Conservation (phyloP, 2,888 invertebrate genomes). For the Tethea ocularis region DNA sequence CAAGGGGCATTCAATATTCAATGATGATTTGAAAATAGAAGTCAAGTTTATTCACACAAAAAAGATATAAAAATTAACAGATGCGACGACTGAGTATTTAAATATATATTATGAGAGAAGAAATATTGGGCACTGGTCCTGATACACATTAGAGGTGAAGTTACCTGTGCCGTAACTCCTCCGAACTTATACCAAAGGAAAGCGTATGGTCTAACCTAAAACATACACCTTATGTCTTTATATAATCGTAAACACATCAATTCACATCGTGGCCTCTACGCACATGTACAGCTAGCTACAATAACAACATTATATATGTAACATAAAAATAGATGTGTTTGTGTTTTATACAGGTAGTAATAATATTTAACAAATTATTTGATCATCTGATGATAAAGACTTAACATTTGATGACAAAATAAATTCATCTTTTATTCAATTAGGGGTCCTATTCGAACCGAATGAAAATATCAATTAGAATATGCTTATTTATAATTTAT, state of each 20-base stretch:
- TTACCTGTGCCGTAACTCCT: conserved; percentile 53
- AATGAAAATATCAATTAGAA: neutral
- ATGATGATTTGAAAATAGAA: neutral
- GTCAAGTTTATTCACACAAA: neutral
- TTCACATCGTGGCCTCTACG: conserved; percentile 40
- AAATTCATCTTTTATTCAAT: neutral
- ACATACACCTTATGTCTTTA: conserved; percentile 52
- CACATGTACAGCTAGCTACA: conserved; percentile 40
- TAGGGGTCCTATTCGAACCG: neutral
- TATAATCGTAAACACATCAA: conserved; percentile 47
- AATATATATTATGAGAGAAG: conserved; percentile 17
- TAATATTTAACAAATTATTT: neutral
- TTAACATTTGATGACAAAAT: neutral
- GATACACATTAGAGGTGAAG: conserved; percentile 35
- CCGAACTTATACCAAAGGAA: conserved; percentile 44
- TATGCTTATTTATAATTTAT: conserved; percentile 3
- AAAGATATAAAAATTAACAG: conserved; percentile 17
- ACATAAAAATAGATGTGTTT: conserved; percentile 10
- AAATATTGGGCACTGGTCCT: conserved; percentile 40
- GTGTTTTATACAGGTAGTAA: neutral
- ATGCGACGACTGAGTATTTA: conserved; percentile 38
- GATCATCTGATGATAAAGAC: neutral
- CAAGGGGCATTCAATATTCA: neutral
- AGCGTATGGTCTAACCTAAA: conserved; percentile 54
- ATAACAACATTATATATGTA: conserved; percentile 4